Base-by-base conservation (phyloP, 2,113 vertebrate genomes). In the Peromyscus leucopus region DNA sequence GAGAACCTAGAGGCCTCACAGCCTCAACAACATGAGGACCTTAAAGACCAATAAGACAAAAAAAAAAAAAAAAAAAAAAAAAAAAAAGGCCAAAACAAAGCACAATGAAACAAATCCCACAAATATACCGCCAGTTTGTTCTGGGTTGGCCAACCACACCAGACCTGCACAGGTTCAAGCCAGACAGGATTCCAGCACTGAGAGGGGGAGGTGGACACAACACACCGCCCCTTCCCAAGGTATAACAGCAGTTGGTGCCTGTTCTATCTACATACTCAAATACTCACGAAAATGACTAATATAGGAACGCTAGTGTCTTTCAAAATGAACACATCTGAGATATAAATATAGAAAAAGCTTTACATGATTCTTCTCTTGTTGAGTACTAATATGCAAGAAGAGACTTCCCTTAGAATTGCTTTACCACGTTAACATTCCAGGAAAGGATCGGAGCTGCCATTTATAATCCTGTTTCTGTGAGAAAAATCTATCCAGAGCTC, bases 261-360 rank as follows among this genome's bases (percentile, higher is more conserved):
- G 13, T 71, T 89, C 84, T 95, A 22, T 83, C 5, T 74, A 36
- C 28, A 75, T 79, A 51, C 5, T 94, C 39, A 90, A 36, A 51
- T 63, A 83, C 69, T 61, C 59, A 26, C 51, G 80, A 93, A 97
- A 94, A 71, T 31, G 75, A 22, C 21, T 33, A 86, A 87, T 87
- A 88, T 7, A 74, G n/a, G 48, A 82, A 87, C 84, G 82, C 59
- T 72, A 93, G 90, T 51, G 95, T 90, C 96, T 13, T 72, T 12
- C 51, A 86, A 90, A 63, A 82, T 95, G 88, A 90, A 90, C 6
- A 57, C 79, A 75, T 65, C 61, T 67, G 39, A 5, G 33, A 76
- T 80, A 46, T 71, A 17, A 88, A 95, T 97, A 72, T 75, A 63
- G 61, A 79, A 87, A 46, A 91, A 96, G 78, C 67, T 71, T 51